Conservation (phyloP, 2,888 invertebrate species). For the Pelosia muscerda region DNA sequence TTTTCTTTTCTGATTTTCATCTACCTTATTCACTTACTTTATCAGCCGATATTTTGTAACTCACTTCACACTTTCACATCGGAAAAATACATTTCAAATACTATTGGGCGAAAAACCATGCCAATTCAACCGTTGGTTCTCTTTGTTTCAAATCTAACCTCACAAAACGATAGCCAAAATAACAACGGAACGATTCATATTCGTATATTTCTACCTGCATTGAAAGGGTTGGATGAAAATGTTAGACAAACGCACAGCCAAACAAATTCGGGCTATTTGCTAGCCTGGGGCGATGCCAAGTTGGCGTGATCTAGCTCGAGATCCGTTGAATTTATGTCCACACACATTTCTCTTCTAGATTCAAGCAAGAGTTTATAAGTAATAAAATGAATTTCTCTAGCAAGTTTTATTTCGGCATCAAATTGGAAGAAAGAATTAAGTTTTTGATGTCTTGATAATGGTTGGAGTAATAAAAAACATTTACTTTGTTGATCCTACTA, state of each 20-base stretch:
- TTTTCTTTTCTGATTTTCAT: no score
- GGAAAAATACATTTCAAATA: slow-evolving; percentile 2
- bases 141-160: slow-evolving; percentile 3
- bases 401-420: slow-evolving; percentile 40
- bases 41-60: background rate
- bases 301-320: slow-evolving; percentile 47
- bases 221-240: slow-evolving; percentile 42
- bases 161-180: slow-evolving; percentile 18
- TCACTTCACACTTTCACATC: background rate
- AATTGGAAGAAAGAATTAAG: slow-evolving; percentile 36
- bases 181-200: slow-evolving; percentile 33
- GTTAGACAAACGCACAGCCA: slow-evolving; percentile 40
- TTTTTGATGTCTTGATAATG: slow-evolving; percentile 36
- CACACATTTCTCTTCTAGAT: slow-evolving; percentile 46
- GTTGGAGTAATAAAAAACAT: slow-evolving; percentile 28
- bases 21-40: no score
- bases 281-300: slow-evolving; percentile 46
- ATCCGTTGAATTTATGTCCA: slow-evolving; percentile 46
- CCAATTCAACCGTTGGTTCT: background rate
- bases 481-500: slow-evolving; percentile 27
- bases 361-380: slow-evolving; percentile 34
- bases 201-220: slow-evolving; percentile 40
- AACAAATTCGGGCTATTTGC: slow-evolving; percentile 49
- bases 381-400: slow-evolving; percentile 43
- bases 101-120: background rate